phyloP scores from a whole-genome alignment of 2,797 vertebrate genomes.

The Liparis tanakae region DNA sequence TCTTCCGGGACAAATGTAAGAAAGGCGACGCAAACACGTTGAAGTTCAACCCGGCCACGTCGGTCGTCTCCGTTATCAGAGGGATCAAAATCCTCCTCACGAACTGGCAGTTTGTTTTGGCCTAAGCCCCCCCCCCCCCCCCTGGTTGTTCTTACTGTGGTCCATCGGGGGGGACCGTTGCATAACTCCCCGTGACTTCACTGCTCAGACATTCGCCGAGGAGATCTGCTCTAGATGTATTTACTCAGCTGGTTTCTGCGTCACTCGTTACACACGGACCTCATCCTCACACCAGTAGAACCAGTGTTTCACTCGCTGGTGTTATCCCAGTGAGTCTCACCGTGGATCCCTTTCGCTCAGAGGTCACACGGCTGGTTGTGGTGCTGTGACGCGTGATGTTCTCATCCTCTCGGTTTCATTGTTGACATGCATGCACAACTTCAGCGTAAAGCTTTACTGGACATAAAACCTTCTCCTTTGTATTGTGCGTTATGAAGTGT shows the following conservation, averaged over 20 bases:
- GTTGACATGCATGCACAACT: slow-evolving; percentile 52
- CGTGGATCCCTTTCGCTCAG: slow-evolving; percentile 45
- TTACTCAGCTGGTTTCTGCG: slow-evolving; percentile 57
- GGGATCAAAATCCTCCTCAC: slow-evolving; percentile 96
- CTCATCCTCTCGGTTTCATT: slow-evolving; percentile 46
- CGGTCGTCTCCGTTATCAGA: slow-evolving; percentile 93
- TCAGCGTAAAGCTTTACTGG: slow-evolving; percentile 26
- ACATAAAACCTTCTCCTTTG: slow-evolving; percentile 29
- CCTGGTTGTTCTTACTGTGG: slow-evolving; percentile 10
- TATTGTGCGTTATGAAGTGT: slow-evolving; percentile 31
- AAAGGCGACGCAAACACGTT: slow-evolving; percentile 96
- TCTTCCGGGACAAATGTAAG: slow-evolving; percentile 97
- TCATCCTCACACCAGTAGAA: slow-evolving; percentile 22
- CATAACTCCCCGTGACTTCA: slow-evolving; percentile 37
- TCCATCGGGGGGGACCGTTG: slow-evolving; percentile 46
- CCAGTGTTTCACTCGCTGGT: slow-evolving; percentile 39
- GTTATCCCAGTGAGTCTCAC: slow-evolving; percentile 43
- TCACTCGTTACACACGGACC: slow-evolving; percentile 48
- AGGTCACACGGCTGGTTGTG: slow-evolving; percentile 41
- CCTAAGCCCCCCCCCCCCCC: slow-evolving; percentile 73
- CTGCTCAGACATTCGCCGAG: slow-evolving; percentile 33
- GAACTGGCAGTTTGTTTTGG: slow-evolving; percentile 97
- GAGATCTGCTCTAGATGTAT: slow-evolving; percentile 44
- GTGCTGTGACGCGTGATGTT: slow-evolving; percentile 56
- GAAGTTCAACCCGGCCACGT: slow-evolving; percentile 97